Conservation (phyloP, 2,888 invertebrate genomes). For the Pogonocherus hispidulus region DNA sequence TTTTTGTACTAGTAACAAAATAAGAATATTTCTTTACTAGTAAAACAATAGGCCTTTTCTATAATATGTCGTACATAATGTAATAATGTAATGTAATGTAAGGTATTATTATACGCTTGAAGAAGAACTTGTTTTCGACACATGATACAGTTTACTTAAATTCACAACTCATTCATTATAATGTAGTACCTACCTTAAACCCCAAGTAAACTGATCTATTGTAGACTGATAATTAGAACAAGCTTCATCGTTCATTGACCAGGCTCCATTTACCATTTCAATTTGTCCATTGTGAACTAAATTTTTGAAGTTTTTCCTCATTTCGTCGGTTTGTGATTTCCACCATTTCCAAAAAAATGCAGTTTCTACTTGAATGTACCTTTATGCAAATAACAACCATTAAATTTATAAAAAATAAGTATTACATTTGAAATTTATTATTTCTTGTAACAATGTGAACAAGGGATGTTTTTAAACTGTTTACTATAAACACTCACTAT, state of each 20-base stretch:
- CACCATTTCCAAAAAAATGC: conserved; percentile 88
- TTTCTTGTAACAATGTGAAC: no score
- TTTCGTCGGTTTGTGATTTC: conserved; percentile 75
- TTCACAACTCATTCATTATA: not conserved
- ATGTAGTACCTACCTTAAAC: conserved; percentile 71
- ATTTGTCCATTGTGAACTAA: conserved; percentile 75
- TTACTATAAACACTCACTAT: no score
- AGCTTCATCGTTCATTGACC: conserved; percentile 77
- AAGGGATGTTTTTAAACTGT: no score
- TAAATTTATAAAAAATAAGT: not conserved
- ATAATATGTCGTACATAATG: no score
- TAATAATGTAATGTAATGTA: no score
- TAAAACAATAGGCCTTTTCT: no score
- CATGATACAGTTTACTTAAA: no score
- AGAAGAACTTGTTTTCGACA: conserved; percentile 3
- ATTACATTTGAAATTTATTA: no score
- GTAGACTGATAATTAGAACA: conserved; percentile 78
- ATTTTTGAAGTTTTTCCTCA: conserved; percentile 71
- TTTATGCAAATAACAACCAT: conserved; percentile 53
- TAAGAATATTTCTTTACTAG: no score
- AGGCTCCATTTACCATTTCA: conserved; percentile 75
- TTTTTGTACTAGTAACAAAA: no score
- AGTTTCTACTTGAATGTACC: conserved; percentile 86
- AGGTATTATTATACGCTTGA: no score
- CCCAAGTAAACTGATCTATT: conserved; percentile 81